Conservation (phyloP, 2,113 vertebrate species). For the Centropus bengalensis region DNA sequence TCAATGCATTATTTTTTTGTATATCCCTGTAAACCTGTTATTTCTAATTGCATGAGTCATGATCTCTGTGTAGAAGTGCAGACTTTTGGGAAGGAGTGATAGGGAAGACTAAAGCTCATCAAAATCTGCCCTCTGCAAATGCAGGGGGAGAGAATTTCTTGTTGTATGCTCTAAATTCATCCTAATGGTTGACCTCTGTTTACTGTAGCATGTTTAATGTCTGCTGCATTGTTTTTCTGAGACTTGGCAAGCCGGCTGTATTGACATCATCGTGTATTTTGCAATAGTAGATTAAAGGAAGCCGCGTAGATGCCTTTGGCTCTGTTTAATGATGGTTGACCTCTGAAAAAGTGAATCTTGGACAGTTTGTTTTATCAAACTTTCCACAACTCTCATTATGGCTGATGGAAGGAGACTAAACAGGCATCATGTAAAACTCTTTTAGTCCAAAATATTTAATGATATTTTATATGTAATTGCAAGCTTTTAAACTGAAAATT, state of each 20-base stretch:
- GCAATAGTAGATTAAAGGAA: constrained; percentile 36
- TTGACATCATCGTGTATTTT: constrained; percentile 36
- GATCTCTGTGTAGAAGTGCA: neutral
- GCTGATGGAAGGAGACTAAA: neutral
- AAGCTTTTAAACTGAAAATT: neutral
- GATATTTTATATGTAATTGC: neutral
- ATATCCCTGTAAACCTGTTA: neutral
- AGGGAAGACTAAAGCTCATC: neutral
- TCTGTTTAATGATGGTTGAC: neutral
- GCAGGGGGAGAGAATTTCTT: neutral
- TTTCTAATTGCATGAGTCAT: neutral
- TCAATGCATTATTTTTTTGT: neutral
- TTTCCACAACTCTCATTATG: neutral
- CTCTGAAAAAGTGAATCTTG: constrained; percentile 21
- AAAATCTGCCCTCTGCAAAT: neutral
- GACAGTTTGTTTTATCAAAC: neutral
- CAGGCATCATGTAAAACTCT: neutral
- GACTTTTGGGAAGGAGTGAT: neutral
- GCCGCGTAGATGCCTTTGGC: neutral
- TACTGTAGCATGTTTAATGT: neutral
- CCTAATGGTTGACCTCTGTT: neutral
- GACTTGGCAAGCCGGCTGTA: neutral
- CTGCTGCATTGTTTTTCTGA: neutral
- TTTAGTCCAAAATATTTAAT: neutral
- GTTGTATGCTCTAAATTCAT: neutral